A percentile compares a stretch with the other conserved stretches of the same genome.
These are phyloP conservation scores for Stenodema calcarata DNA, from an alignment of 2,888 invertebrate genomes.

Conservation along the genomic window DNA sequence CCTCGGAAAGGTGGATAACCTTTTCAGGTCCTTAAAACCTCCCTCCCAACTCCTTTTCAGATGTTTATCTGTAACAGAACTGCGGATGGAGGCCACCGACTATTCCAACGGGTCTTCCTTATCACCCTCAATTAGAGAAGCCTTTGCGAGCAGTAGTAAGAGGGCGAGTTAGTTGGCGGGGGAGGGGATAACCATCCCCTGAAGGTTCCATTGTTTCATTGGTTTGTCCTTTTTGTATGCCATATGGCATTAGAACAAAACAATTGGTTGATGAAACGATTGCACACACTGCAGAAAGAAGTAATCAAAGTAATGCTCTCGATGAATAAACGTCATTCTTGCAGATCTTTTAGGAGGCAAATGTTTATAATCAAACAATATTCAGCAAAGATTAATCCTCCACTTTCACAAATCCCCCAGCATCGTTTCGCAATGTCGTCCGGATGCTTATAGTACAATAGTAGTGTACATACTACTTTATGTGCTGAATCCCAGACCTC, in stretches of 20 bases:
- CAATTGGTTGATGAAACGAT: no score
- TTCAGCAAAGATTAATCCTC: no score
- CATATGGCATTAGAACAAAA: background rate
- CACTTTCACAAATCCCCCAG: no score
- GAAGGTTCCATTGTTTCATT: background rate
- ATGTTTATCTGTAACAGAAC: conserved; percentile 16
- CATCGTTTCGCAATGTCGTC: no score
- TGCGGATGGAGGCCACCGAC: background rate
- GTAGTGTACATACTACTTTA: no score
- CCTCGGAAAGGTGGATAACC: background rate
- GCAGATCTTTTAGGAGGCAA: no score
- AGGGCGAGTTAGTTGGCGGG: background rate
- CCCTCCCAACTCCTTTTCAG: background rate
- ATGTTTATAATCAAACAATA: no score
- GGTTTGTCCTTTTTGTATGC: background rate
- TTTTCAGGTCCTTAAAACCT: background rate
- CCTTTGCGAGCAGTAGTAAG: background rate
- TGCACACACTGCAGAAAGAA: no score
- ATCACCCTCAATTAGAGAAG: conserved; percentile 13
- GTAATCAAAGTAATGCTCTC: no score
- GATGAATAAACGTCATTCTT: no score
- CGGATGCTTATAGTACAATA: no score
- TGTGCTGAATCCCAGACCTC: no score
- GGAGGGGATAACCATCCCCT: background rate
- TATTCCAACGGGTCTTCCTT: background rate